Evolutionary conservation across 2,888 invertebrate genomes (phyloP), one percentile per base, ranked within the genome.

Genomic region (Odontothrips loti): DNA sequence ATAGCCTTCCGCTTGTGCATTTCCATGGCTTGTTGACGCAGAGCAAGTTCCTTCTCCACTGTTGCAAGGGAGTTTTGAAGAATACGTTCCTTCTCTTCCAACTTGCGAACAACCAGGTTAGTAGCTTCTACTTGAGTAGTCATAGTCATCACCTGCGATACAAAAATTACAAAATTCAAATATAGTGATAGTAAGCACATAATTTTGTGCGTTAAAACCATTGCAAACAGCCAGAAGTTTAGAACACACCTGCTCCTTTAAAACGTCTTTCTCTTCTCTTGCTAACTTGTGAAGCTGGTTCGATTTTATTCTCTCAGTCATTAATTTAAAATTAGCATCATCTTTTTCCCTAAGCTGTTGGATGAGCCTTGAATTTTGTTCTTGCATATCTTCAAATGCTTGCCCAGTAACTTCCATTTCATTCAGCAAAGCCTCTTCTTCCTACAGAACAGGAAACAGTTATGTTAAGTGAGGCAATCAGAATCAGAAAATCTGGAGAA

Each of bases 381-480:
- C 98, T 89, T 99, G 98, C 97, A 98, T 98, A 86, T 99, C 99
- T 87, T 99, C 99, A 86, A 98, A 98, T 0, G 99, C 99, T 87
- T 98, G 98, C 0, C 99, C 99, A 0, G 99, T 99, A 4, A 98
- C 97, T 87, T 99, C 99, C 97, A 99, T 98, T 89, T 99, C 99
- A 87, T 96, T 98, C 23, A 99, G 89, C 80, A 99, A 89, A 0
- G 98, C 97, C 86, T 99, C 98, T 87, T 99, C 98, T 87, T 98
- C 97, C 91, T 93, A 87, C 82, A 75, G 1, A 27, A 9, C 68
- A 75, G 68, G 8, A 75, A 75, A 12, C 78, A 17, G 78, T 80
- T 47, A n/a, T 48, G 63, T 34, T 51, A 84, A 82, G 83, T 81
- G 83, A 84, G 84, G 84, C 84, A 85, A 84, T 84, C 84, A 83